Conservation (phyloP, 2,113 vertebrate genomes). For the Barbus barbus region DNA sequence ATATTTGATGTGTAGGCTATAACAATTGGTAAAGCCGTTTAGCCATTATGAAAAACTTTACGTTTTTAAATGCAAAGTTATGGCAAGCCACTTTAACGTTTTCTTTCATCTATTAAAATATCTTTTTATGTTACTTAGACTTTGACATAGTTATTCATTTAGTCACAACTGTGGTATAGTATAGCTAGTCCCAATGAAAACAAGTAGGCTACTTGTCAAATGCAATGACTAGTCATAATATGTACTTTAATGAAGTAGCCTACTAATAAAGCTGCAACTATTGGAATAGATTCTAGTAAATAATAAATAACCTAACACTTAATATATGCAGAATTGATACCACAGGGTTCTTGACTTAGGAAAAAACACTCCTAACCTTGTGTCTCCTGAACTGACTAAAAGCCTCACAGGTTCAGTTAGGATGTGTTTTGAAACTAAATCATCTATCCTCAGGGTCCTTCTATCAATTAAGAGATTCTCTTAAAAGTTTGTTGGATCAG, state of each 20-base stretch:
- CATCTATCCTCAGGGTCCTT: neutral
- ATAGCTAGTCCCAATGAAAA: neutral
- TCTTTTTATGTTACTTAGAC: neutral
- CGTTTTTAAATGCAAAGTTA: neutral
- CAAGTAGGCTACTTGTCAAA: neutral
- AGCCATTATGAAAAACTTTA: neutral
- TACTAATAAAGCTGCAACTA: neutral
- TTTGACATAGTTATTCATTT: neutral
- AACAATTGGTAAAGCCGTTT: neutral
- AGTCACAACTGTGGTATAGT: neutral
- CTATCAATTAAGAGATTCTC: neutral
- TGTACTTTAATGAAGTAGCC: neutral
- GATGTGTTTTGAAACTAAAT: conserved; percentile 14
- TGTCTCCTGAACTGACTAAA: neutral
- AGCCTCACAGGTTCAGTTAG: neutral
- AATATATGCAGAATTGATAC: neutral
- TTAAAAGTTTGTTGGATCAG: conserved; percentile 13
- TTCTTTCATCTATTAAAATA: neutral
- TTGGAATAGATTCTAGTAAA: neutral
- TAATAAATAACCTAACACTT: neutral
- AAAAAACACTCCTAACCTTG: neutral
- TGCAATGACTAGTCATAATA: neutral
- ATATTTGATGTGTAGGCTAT: neutral
- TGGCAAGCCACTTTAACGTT: neutral
- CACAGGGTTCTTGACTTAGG: neutral